Conservation (phyloP, 2,797 vertebrate species). For the Phrynocephalus vlangalii region DNA sequence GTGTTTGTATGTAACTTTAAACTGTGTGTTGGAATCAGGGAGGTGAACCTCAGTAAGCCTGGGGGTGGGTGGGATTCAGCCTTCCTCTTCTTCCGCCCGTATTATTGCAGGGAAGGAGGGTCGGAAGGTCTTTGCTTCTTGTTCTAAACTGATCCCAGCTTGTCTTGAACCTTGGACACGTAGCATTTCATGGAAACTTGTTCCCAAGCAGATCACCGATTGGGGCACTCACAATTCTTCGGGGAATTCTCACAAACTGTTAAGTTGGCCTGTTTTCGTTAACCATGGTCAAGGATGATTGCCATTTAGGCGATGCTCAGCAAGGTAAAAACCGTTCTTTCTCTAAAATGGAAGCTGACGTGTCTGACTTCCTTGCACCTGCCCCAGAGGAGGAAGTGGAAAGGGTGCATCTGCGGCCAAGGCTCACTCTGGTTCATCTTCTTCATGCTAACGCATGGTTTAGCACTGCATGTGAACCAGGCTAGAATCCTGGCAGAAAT, state of each 20-base stretch:
- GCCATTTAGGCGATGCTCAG: neutral
- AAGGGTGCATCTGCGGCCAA: neutral
- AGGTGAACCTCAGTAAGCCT: neutral
- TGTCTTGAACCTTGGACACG: neutral
- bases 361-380: neutral
- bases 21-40: neutral
- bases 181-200: neutral
- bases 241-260: neutral
- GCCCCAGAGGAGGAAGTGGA: neutral
- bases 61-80: neutral
- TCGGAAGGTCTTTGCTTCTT: neutral
- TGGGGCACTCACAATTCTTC: neutral
- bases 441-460: neutral
- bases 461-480: neutral
- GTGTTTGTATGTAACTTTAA: neutral
- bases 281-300: neutral
- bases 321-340: neutral
- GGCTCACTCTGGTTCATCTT: neutral
- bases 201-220: neutral
- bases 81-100: neutral
- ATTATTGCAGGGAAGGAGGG: neutral
- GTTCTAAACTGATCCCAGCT: neutral
- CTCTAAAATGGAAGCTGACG: neutral
- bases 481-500: slow-evolving; percentile 19
- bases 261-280: neutral